These are phyloP conservation scores for Drosophila subsilvestris DNA, from an alignment of 2,888 invertebrate species.

Conservation along the genomic window DNA sequence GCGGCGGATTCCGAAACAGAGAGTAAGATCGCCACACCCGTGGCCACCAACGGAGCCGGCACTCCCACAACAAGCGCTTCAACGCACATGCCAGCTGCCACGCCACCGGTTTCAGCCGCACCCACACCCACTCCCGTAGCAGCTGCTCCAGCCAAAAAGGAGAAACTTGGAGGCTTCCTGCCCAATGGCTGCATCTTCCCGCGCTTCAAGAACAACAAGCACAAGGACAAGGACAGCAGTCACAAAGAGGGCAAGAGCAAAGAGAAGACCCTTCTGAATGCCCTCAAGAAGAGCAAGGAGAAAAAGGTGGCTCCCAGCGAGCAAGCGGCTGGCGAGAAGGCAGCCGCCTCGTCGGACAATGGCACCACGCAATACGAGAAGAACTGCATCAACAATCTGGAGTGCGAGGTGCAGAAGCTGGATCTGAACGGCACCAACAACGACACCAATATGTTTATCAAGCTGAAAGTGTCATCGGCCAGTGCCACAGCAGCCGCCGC, in stretches of 20 bases:
- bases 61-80: constrained; percentile 25
- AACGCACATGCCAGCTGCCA: constrained; percentile 16
- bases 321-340: constrained; percentile 53
- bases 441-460: constrained; percentile 82
- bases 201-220: constrained; percentile 83
- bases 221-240: constrained; percentile 82
- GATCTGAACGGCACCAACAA: constrained; percentile 80
- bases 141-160: constrained; percentile 80
- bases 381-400: constrained; percentile 82
- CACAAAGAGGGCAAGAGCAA: constrained; percentile 80
- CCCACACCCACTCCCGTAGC: constrained; percentile 43
- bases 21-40: constrained; percentile 34
- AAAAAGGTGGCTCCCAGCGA: constrained; percentile 80
- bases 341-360: constrained; percentile 50
- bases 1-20: constrained; percentile 31
- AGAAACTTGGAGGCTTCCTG: constrained; percentile 83
- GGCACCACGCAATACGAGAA: constrained; percentile 80
- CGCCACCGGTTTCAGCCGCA: constrained; percentile 6
- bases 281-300: constrained; percentile 83
- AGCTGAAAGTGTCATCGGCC: constrained; percentile 79
- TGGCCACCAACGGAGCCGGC: constrained; percentile 45
- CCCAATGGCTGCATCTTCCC: constrained; percentile 84
- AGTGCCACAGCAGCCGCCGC: constrained; percentile 74
- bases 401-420: constrained; percentile 83
- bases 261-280: constrained; percentile 82